Base-by-base conservation (phyloP, 2,888 invertebrate genomes). In the Drosophila pegasa region DNA sequence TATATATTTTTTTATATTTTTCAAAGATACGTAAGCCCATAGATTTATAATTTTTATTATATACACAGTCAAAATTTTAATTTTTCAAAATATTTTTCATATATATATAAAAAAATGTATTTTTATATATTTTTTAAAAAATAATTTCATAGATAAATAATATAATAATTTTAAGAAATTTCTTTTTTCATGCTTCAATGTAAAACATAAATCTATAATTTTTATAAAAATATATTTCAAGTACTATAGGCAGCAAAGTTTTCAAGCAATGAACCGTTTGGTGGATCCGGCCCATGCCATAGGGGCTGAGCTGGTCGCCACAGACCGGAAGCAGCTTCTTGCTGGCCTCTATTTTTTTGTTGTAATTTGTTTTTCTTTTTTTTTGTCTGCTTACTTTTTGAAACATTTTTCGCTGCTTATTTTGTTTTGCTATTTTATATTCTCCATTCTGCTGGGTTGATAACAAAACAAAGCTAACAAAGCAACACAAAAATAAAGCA, bases 381-480 rank as follows among this genome's bases (percentile, higher is more conserved):
- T 66, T 55, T 50, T 33, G 60, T 67, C 73, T 75, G 83, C 78
- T 58, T 68, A 75, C 38, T 81, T 67, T 80, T 73, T 61, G 47
- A 43, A 67, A 45, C 41, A 71, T 62, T 65, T 65, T 65, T 71
- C 59, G 72, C 61, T 65, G 58, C 54, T 75, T 68, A 52, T 71
- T 78, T 60, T 68, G 54, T 41, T 64, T 77, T 55, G 43, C 41
- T 71, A 55, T 64, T 58, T 56, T 69, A 48, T 71, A 62, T 71
- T 66, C 48, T 14, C 31, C 58, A 61, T 54, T 66, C 56, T 55
- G 54, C 58, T 65, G 51, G 60, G 67, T 61, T 87, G 86, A 82
- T 87, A 87, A 80, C 81, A 82, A 86, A 80, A 78, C 82, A 79
- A 77, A 83, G 80, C 56, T 38, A 78, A 70, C 71, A 79, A 69